Conservation (phyloP, 2,113 vertebrate genomes). For the Dicentrarchus labrax region DNA sequence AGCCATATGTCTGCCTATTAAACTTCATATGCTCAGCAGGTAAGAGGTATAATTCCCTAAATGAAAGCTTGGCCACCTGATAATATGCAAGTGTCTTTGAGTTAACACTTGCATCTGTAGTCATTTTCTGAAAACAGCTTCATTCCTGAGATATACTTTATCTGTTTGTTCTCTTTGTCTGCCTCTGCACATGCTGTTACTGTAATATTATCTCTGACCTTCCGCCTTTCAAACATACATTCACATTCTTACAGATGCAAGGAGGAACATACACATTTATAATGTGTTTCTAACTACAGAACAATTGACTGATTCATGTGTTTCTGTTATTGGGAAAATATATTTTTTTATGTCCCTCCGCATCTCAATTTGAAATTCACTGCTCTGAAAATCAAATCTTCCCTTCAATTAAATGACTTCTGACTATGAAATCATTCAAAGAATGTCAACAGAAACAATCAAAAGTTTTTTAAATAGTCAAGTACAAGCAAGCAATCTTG, state of each 20-base stretch:
- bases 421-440: conserved; percentile 26
- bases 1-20: background rate
- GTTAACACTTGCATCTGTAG: background rate
- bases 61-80: background rate
- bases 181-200: background rate
- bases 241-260: background rate
- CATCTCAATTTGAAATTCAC: conserved; percentile 23
- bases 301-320: background rate
- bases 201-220: background rate
- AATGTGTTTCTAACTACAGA: background rate
- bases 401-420: conserved; percentile 20
- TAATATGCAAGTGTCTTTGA: background rate
- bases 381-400: conserved; percentile 21
- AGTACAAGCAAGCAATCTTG: conserved; percentile 10
- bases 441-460: conserved; percentile 22
- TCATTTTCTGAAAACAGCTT: background rate
- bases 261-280: background rate
- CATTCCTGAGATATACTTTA: background rate
- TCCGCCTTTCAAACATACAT: background rate
- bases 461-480: conserved; percentile 21
- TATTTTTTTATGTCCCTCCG: conserved; percentile 10
- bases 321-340: background rate
- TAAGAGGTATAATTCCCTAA: background rate
- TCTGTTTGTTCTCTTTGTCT: background rate
- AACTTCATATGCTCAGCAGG: background rate